These are phyloP conservation scores for Paraescarpia echinospica DNA, from an alignment of 1,140 invertebrate genomes.

Conservation along the genomic window DNA sequence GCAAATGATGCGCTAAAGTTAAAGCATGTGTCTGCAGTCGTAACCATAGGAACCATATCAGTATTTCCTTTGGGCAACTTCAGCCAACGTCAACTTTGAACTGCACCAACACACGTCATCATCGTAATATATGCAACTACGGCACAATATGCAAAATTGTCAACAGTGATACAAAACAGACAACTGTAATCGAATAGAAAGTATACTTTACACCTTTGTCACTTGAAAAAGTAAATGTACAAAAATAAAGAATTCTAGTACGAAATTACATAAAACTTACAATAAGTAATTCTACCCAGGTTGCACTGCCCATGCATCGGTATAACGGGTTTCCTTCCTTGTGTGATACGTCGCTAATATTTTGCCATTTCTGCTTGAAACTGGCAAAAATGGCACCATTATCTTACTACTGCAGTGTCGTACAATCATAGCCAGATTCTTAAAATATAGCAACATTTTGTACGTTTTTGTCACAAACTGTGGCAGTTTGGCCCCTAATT, in stretches of 20 bases:
- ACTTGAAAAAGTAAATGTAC: conserved; percentile 1
- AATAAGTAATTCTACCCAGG: neutral
- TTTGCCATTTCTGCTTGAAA: neutral
- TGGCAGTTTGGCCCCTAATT: neutral
- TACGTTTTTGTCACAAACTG: neutral
- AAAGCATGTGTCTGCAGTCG: neutral
- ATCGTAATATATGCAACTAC: neutral
- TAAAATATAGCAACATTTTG: neutral
- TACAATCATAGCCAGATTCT: neutral
- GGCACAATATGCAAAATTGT: neutral
- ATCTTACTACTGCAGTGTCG: neutral
- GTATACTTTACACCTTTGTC: neutral
- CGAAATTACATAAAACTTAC: conserved; percentile 2
- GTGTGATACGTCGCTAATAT: neutral
- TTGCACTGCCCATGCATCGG: neutral
- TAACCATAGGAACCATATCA: neutral
- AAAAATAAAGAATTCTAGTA: conserved; percentile 7
- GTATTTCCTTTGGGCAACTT: neutral
- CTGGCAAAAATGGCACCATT: neutral
- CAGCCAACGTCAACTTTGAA: neutral
- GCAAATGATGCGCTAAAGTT: neutral
- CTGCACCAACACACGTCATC: neutral
- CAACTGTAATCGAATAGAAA: neutral
- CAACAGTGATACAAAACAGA: conserved; percentile 5
- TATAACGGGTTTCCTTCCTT: neutral